Evolutionary conservation across 1,140 invertebrate genomes (phyloP), one percentile per base, ranked within the genome.

Genomic region (Drosophila obscura): DNA sequence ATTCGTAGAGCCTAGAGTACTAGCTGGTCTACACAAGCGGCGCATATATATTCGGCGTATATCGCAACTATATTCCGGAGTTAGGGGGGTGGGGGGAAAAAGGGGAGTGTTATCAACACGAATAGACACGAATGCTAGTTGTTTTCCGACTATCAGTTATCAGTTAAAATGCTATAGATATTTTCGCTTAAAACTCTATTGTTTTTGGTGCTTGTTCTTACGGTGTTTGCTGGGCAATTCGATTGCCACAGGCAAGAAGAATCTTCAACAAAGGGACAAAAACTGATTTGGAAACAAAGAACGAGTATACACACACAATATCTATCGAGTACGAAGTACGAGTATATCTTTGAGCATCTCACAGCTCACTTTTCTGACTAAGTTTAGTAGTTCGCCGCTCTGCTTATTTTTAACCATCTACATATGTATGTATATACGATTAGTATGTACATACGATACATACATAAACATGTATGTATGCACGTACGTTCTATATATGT

Each of bases 181-280:
- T 65, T 60, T 81, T 69, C 61, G 74, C 84, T 89, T 89, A 89
- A 67, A 73, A 64, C 60, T 77, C 82, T 90, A 90, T 88, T 90
- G 87, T 39, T 39, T 90, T 77, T 91, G 90, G 90, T 91, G 90
- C 90, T 91, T 91, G 82, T 81, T 91, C 90, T 91, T 91, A 91
- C 90, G 83, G 79, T 91, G 84, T 84, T 81, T 61, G 35, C 49
- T 28, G 60, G 76, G 73, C 87, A 89, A 89, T 89, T 90, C 53
- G 51, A 89, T 84, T 85, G 81, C 73, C 65, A 50, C 49, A 28
- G 51, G 51, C 45, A 69, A 69, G 55, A 45, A 59, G 66, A 73
- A 79, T 49, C 45, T 61, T 80, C n/a, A 80, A 77, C 65, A 57
- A 74, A 87, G 62, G 61, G 31, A 67, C 28, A 69, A 69, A 80